A percentile compares a stretch with the other conserved stretches of the same genome.
These are phyloP conservation scores for Eclectus roratus DNA, from an alignment of 2,113 vertebrate genomes.

Conservation along the genomic window DNA sequence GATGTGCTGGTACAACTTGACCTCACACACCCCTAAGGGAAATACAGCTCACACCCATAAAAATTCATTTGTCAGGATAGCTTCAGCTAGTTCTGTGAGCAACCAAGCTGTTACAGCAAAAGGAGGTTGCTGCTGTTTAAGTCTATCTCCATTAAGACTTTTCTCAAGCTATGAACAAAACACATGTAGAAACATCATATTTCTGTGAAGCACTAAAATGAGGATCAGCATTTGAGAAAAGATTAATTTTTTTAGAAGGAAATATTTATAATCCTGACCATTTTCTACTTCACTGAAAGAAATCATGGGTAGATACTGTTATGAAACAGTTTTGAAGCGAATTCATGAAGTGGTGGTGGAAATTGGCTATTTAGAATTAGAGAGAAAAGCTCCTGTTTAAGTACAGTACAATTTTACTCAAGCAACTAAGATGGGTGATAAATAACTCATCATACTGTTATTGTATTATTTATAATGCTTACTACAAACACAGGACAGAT, in stretches of 20 bases:
- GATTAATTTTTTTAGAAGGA: not conserved
- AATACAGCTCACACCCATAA: not conserved
- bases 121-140: not conserved
- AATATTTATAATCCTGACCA: not conserved
- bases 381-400: not conserved
- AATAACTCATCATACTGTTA: not conserved
- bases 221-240: not conserved
- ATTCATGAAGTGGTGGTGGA: not conserved
- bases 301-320: not conserved
- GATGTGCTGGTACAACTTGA: not conserved
- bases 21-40: not conserved
- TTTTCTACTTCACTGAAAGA: not conserved
- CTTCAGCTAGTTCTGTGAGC: not conserved
- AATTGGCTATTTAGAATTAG: not conserved
- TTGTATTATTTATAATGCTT: constrained; percentile 14
- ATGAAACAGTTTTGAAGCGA: not conserved
- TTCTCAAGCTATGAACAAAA: not conserved
- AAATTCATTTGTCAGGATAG: not conserved
- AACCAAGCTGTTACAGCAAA: not conserved
- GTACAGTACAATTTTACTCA: not conserved
- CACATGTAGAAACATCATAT: fast-evolving
- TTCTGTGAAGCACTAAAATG: not conserved
- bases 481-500: not conserved
- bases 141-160: not conserved
- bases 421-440: not conserved